A percentile compares a stretch with the other conserved stretches of the same genome.
Evolutionary conservation across 2,797 vertebrate species (phyloP).

Genomic region (Oreonectes daqikongensis): DNA sequence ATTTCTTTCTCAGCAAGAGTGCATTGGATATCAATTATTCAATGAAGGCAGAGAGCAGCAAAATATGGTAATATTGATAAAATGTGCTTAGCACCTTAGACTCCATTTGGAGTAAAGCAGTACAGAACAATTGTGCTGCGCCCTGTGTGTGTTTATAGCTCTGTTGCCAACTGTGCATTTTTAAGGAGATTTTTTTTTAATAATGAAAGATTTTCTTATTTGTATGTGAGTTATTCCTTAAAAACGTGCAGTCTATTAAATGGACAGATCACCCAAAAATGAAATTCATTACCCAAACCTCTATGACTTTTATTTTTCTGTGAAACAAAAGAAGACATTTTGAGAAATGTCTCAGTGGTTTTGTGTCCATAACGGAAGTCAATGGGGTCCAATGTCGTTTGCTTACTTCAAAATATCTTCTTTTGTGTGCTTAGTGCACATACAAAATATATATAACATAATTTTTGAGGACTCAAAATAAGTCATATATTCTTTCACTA

Average conservation of each 20-base stretch:
- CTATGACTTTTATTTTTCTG: neutral
- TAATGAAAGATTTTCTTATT: neutral
- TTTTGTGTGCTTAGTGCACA: too few species aligned
- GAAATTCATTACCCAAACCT: neutral
- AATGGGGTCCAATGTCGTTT: neutral
- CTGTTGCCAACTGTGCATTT: neutral
- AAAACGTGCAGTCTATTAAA: too few species aligned
- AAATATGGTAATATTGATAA: conserved; percentile 68
- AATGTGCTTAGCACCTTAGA: conserved; percentile 61
- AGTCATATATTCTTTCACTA: too few species aligned
- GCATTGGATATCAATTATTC: conserved; percentile 71
- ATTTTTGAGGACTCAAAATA: too few species aligned
- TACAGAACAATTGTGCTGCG: neutral
- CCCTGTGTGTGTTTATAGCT: neutral
- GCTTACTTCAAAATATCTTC: neutral
- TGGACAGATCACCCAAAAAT: neutral
- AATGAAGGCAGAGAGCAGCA: conserved; percentile 59
- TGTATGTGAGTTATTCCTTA: too few species aligned
- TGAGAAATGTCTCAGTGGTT: neutral
- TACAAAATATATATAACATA: too few species aligned
- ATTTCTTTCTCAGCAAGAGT: conserved; percentile 64
- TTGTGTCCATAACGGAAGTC: neutral
- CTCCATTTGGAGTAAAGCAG: conserved; percentile 59
- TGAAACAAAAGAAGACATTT: neutral
- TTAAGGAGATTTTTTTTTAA: neutral